Percentiles rank a stretch among this genome's conserved stretches.
phyloP scores from a whole-genome alignment of 2,797 vertebrate genomes.

The Acrocephalus scirpaceus region DNA sequence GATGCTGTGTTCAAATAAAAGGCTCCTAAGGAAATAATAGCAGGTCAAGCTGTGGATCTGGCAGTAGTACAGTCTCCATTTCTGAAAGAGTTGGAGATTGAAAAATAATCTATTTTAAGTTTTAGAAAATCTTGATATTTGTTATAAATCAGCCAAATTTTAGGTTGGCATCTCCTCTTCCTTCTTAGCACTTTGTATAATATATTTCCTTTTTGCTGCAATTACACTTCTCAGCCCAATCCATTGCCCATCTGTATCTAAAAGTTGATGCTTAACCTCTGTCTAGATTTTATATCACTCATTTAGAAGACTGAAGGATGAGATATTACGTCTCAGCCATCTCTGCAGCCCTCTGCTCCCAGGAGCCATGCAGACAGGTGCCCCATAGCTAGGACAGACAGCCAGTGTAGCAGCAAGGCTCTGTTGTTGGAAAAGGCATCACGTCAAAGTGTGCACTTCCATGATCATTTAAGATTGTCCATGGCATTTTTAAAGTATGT shows the following conservation, averaged over 20 bases:
- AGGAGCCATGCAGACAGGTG: neutral
- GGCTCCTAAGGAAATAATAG: conserved; percentile 40
- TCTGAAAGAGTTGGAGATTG: neutral
- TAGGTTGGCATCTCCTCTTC: neutral
- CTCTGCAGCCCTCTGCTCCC: neutral
- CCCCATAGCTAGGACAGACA: neutral
- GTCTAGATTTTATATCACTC: neutral
- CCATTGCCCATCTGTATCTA: neutral
- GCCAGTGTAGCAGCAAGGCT: neutral
- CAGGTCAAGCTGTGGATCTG: conserved; percentile 30
- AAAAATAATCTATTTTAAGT: conserved; percentile 17
- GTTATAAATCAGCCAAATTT: neutral
- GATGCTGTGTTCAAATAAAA: conserved; percentile 64
- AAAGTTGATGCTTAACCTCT: neutral
- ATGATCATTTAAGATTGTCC: neutral
- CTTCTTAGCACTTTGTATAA: neutral
- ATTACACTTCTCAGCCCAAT: neutral
- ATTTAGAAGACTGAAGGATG: neutral
- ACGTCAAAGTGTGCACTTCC: neutral
- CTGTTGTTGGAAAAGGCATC: neutral
- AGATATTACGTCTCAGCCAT: neutral
- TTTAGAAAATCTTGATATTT: neutral
- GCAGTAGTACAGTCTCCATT: neutral
- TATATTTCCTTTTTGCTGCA: neutral
- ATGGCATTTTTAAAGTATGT: neutral